Conservation (phyloP, 2,113 vertebrate genomes). For the Piprites chloris region DNA sequence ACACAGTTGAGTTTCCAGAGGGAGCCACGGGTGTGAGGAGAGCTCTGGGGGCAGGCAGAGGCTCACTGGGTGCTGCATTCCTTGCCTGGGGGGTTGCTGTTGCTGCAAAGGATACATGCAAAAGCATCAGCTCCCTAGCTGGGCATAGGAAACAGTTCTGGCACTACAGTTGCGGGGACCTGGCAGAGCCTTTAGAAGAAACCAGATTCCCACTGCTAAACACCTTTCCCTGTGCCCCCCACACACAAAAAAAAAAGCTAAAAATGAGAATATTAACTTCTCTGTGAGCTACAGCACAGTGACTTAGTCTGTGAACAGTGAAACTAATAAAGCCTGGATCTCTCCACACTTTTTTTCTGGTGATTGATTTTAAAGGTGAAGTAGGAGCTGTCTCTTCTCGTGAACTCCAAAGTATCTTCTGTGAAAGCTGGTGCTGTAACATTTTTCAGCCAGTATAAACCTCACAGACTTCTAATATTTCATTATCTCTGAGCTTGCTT, state of each 20-base stretch:
- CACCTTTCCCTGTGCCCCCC: rapidly evolving
- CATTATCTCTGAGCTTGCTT: neutral
- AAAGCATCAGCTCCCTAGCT: neutral
- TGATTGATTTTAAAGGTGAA: neutral
- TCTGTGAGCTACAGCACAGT: neutral
- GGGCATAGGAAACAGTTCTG: neutral
- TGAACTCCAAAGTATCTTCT: neutral
- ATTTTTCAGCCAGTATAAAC: neutral
- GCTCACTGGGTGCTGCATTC: neutral
- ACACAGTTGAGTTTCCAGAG: neutral
- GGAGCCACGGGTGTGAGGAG: rapidly evolving
- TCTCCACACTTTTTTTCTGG: neutral
- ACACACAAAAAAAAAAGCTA: neutral
- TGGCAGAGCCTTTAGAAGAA: neutral
- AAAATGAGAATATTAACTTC: neutral
- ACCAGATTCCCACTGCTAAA: neutral
- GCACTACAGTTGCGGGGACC: neutral
- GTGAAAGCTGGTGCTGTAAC: rapidly evolving
- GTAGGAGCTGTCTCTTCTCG: neutral
- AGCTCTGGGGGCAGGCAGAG: neutral
- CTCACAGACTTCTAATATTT: neutral
- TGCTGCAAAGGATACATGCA: neutral
- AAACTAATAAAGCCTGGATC: neutral
- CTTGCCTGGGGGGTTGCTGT: neutral
- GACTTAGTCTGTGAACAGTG: neutral